Evolutionary conservation across 2,113 vertebrate species (phyloP).

Genomic region (Brienomyrus longianalis): DNA sequence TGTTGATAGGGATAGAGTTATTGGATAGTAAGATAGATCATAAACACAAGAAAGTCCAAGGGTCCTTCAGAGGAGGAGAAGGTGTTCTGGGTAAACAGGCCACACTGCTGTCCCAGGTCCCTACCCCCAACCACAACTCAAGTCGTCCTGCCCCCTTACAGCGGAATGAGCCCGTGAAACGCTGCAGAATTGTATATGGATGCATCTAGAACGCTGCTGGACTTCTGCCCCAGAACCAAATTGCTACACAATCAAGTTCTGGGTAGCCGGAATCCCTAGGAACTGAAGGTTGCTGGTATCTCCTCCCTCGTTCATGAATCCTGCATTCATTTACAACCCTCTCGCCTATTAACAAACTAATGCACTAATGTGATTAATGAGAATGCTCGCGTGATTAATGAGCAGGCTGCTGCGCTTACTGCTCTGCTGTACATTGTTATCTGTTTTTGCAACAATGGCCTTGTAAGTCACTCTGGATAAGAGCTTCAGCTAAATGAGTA

Average conservation of each 20-base stretch:
- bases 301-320: background rate
- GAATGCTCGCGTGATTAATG: constrained; percentile 10
- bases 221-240: background rate
- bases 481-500: background rate
- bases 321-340: background rate
- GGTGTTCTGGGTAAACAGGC: background rate
- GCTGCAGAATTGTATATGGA: background rate
- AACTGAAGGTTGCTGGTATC: background rate
- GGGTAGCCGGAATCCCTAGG: background rate
- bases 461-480: constrained; percentile 11
- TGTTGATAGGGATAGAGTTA: background rate
- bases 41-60: background rate
- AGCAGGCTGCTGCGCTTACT: background rate
- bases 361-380: constrained; percentile 12
- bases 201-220: background rate
- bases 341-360: constrained; percentile 3
- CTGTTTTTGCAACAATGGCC: constrained; percentile 8
- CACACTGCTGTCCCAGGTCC: background rate
- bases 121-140: background rate
- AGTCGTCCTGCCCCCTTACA: background rate
- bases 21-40: background rate
- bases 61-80: background rate
- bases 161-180: background rate
- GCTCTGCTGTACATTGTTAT: background rate
- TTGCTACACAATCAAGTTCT: background rate